Evolutionary conservation across 1,140 invertebrate species (phyloP).

Genomic region (Drosophila truncata): DNA sequence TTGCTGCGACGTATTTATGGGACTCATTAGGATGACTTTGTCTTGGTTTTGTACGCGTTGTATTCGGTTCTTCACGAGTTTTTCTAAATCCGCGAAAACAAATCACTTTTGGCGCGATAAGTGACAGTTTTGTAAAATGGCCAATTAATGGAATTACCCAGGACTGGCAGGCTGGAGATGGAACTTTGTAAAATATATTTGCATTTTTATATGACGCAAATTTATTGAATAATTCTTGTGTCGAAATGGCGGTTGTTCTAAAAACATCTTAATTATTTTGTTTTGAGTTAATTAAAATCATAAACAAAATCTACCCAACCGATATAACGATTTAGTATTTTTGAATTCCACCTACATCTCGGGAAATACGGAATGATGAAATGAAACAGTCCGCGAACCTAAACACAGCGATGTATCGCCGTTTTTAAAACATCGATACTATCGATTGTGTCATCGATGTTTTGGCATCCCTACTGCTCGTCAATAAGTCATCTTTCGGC

Average conservation of each 20-base stretch:
- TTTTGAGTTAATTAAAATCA: background rate
- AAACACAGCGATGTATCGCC: too few species aligned
- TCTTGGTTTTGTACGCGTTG: background rate
- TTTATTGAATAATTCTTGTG: background rate
- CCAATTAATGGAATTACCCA: conserved; percentile 5
- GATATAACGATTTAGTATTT: conserved; percentile 8
- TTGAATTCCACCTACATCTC: too few species aligned
- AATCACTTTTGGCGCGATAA: conserved; percentile 59
- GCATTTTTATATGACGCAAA: background rate
- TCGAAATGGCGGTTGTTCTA: accelerated
- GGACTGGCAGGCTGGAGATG: background rate
- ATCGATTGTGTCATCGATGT: too few species aligned
- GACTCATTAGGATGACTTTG: conserved; percentile 39
- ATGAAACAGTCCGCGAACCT: too few species aligned
- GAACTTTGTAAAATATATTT: background rate
- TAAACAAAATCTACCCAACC: too few species aligned
- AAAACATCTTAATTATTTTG: too few species aligned
- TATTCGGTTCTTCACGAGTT: conserved; percentile 2
- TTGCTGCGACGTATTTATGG: conserved; percentile 43
- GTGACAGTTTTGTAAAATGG: background rate
- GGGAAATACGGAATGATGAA: too few species aligned
- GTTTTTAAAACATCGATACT: too few species aligned
- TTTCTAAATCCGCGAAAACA: conserved; percentile 43
- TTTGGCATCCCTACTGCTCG: too few species aligned
- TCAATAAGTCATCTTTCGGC: conserved; percentile 79